A percentile compares a stretch with the other conserved stretches of the same genome.
Conservation (phyloP, 2,113 vertebrate genomes). For the Patagioenas fasciata region DNA sequence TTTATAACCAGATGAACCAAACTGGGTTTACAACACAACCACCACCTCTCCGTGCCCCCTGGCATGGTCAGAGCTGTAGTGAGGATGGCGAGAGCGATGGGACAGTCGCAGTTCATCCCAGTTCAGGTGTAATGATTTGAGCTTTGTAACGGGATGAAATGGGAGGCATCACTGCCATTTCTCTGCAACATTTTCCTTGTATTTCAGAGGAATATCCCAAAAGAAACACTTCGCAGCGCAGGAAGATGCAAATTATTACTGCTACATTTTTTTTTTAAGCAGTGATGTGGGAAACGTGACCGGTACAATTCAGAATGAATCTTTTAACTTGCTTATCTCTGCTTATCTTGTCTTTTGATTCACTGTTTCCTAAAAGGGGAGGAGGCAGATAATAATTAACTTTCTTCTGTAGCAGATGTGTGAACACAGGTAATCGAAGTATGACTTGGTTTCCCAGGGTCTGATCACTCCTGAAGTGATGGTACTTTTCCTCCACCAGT, state of each 20-base stretch:
- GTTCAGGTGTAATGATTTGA: too few relatives aligned
- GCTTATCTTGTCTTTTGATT: not conserved
- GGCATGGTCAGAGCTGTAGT: rapidly evolving
- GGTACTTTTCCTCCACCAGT: not conserved
- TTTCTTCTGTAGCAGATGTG: not conserved
- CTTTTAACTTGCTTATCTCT: not conserved
- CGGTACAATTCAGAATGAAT: not conserved
- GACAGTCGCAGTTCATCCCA: not conserved
- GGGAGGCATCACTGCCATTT: not conserved
- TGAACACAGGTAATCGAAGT: not conserved
- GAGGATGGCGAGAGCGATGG: not conserved
- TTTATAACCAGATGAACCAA: not conserved
- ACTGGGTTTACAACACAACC: not conserved
- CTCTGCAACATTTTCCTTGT: not conserved
- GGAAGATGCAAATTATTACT: not conserved
- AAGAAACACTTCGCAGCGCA: not conserved
- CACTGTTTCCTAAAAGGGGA: not conserved
- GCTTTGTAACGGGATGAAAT: too few relatives aligned
- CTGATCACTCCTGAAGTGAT: not conserved
- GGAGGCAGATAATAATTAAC: not conserved
- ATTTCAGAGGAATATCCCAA: not conserved
- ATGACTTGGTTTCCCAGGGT: not conserved
- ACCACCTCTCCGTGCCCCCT: rapidly evolving
- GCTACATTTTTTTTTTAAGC: not conserved
- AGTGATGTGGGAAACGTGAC: not conserved